Evolutionary conservation across 1,140 invertebrate genomes (phyloP).

Genomic region (Brachionus rubens): DNA sequence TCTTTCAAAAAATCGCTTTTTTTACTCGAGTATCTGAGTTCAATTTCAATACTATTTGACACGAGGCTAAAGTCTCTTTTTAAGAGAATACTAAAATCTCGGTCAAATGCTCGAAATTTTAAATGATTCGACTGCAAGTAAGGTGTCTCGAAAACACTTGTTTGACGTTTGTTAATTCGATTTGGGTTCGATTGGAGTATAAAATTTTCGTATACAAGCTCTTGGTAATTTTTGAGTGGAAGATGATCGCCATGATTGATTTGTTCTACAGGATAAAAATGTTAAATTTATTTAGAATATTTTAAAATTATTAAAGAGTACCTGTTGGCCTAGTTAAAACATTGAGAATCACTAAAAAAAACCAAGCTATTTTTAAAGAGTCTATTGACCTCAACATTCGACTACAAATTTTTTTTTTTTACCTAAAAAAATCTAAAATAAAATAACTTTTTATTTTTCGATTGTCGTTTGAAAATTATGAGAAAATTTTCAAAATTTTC

Average conservation of each 20-base stretch:
- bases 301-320: neutral
- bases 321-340: too few species aligned
- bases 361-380: too few species aligned
- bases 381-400: too few species aligned
- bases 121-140: neutral
- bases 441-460: too few species aligned
- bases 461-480: too few species aligned
- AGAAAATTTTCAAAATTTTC: too few species aligned
- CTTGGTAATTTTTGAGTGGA: constrained; percentile 7
- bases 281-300: neutral
- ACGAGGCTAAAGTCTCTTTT: neutral
- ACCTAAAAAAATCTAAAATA: too few species aligned
- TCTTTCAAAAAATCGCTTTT: constrained; percentile 20
- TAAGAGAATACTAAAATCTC: neutral
- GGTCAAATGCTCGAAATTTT: constrained; percentile 20
- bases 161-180: neutral
- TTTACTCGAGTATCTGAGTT: constrained; percentile 29
- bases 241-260: neutral
- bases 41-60: neutral
- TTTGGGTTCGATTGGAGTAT: neutral
- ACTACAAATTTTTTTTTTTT: too few species aligned
- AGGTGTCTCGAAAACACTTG: neutral
- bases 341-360: too few species aligned
- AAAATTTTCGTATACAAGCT: constrained; percentile 30
- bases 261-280: neutral